These are phyloP conservation scores for Bursaphelenchus okinawaensis DNA, from an alignment of 2,888 invertebrate genomes.

Conservation along the genomic window DNA sequence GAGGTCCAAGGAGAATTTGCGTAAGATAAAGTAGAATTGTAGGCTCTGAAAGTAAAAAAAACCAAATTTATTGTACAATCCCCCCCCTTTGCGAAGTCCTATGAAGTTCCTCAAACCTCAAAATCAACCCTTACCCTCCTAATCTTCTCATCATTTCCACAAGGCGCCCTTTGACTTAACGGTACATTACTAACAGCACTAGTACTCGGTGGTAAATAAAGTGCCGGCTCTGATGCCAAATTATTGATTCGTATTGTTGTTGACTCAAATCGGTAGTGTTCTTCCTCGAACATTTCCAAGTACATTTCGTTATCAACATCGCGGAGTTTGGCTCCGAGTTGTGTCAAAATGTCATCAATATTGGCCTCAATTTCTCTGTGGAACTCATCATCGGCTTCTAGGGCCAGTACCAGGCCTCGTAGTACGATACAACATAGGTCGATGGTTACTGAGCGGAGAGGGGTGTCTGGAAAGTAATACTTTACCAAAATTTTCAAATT, in stretches of 20 bases:
- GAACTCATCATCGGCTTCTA: slow-evolving; percentile 63
- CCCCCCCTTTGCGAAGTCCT: not conserved
- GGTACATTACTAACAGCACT: slow-evolving; percentile 92
- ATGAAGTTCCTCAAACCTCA: not conserved
- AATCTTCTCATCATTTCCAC: slow-evolving; percentile 76
- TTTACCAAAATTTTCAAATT: not conserved
- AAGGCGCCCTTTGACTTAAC: slow-evolving; percentile 85
- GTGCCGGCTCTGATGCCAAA: slow-evolving; percentile 90
- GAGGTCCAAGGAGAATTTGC: slow-evolving; percentile 74
- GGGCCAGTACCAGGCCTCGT: slow-evolving; percentile 65
- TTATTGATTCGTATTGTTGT: slow-evolving; percentile 66
- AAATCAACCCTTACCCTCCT: slow-evolving; percentile 58
- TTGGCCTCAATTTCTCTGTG: slow-evolving; percentile 20
- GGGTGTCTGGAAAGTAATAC: slow-evolving; percentile 59
- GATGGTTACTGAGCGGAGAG: slow-evolving; percentile 82
- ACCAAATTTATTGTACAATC: too few relatives aligned
- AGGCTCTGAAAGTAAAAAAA: slow-evolving; percentile 62
- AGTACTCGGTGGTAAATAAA: slow-evolving; percentile 86
- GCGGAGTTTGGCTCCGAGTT: slow-evolving; percentile 32
- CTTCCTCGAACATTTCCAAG: slow-evolving; percentile 96
- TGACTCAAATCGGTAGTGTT: slow-evolving; percentile 82
- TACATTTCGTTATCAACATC: slow-evolving; percentile 78
- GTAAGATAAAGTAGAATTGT: slow-evolving; percentile 77
- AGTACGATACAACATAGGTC: slow-evolving; percentile 80
- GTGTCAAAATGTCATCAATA: slow-evolving; percentile 64